A percentile compares a stretch with the other conserved stretches of the same genome.
Evolutionary conservation across 30 jellyfish, hydroid and myxozoan species (phyloP).

Genomic region (Turritopsis rubra): DNA sequence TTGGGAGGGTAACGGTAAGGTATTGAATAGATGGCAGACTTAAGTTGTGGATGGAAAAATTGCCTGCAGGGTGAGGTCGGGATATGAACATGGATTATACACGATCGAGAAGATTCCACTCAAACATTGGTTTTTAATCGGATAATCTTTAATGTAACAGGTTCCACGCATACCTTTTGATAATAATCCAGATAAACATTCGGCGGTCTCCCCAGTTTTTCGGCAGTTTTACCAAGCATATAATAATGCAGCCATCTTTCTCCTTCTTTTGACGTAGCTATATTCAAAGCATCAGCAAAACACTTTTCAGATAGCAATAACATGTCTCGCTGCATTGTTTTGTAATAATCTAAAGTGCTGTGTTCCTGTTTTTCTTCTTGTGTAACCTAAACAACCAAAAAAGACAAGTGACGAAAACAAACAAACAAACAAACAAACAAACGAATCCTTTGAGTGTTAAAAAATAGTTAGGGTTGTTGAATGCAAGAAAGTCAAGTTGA

Average conservation of each 20-base stretch:
- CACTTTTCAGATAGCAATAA: constrained; percentile 57
- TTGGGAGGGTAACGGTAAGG: neutral
- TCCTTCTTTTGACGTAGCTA: constrained; percentile 57
- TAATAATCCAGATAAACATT: constrained; percentile 41
- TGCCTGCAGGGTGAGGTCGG: neutral
- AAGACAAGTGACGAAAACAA: neutral
- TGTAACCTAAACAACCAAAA: neutral
- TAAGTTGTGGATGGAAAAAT: neutral
- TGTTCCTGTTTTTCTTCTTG: constrained; percentile 20
- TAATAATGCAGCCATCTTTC: constrained; percentile 96
- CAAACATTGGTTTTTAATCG: neutral
- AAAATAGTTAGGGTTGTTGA: neutral
- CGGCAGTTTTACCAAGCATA: constrained; percentile 89
- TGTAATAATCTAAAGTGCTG: neutral
- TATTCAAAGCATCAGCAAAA: constrained; percentile 59
- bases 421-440: neutral
- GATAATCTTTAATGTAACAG: no score
- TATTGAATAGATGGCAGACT: neutral
- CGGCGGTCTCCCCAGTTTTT: constrained; percentile 54
- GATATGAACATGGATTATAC: constrained; percentile 14
- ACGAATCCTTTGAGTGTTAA: neutral
- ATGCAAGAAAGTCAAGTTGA: neutral
- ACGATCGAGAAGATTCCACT: neutral
- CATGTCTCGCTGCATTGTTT: constrained; percentile 48
- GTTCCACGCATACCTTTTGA: constrained; percentile 51